These are phyloP conservation scores for Sinocyclocheilus grahami DNA, from an alignment of 2,113 vertebrate species.

Conservation along the genomic window DNA sequence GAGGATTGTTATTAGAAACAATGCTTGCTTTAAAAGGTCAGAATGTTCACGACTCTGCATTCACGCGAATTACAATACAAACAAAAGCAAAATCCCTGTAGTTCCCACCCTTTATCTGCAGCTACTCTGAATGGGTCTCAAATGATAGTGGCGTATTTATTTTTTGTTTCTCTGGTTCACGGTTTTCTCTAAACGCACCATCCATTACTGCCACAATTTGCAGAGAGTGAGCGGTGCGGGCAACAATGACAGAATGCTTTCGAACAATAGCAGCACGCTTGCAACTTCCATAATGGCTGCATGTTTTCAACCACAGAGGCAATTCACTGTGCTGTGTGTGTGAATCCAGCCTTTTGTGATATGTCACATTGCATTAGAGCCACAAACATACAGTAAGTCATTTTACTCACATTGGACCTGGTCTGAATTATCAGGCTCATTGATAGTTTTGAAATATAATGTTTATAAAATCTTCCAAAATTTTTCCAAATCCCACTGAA, in stretches of 20 bases:
- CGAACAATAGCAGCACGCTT: background rate
- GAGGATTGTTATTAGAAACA: slow-evolving; percentile 9
- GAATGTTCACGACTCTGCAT: background rate
- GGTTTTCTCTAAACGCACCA: slow-evolving; percentile 17
- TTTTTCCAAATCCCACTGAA: background rate
- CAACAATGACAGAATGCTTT: slow-evolving; percentile 7
- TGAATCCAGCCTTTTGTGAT: slow-evolving; percentile 3
- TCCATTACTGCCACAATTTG: slow-evolving; percentile 17
- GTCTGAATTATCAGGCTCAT: background rate
- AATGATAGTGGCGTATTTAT: slow-evolving; percentile 3
- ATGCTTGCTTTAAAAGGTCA: background rate
- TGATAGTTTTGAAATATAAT: background rate
- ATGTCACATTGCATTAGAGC: slow-evolving; percentile 16
- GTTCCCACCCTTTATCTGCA: background rate
- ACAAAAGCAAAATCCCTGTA: slow-evolving; percentile 7
- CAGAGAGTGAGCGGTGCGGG: background rate
- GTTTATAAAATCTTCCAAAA: background rate
- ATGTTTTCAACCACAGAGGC: slow-evolving; percentile 20
- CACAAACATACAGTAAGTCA: background rate
- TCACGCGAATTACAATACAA: background rate
- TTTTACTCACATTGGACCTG: background rate
- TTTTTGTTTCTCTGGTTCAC: background rate
- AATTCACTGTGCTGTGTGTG: background rate
- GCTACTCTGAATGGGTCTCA: background rate
- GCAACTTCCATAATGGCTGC: background rate